Evolutionary conservation across 1,140 invertebrate species (phyloP), one percentile per base, ranked within the genome.

Genomic region (Dolichoris vasculosae): DNA sequence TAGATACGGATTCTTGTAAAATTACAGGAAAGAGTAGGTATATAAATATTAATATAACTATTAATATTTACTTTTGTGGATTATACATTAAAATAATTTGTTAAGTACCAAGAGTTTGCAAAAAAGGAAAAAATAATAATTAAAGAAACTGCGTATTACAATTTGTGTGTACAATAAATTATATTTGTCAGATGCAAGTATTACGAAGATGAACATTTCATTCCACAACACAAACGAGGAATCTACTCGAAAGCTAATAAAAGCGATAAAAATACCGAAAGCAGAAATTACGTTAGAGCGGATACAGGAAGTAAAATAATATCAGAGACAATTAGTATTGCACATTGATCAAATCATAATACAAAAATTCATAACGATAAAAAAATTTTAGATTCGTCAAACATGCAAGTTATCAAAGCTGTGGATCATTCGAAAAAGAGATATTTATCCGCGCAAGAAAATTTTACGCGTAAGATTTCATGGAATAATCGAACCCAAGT

Each of bases 221-320:
- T 94, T 48, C 86, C 92, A 6, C 89, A 90, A 46, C 93, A 94
- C 75, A 92, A 91, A 85, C 88, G 90, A 43, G 94, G 94, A 26
- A 93, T 94, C 55, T 94, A 94, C 71, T 91, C 91, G 0, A 79
- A 89, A 67, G 90, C 89, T 48, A 88, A 89, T 13, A 88, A 90
- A 48, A 88, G 90, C 87, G 91, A 92, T 2, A 87, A 64, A 69
- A 82, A 79, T 55, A n/a, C 51, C 40, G 23, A 63, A 11, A n/a
- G 59, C 7, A 59, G 2, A 46, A 32, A 69, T 23, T 64, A 75
- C 15, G 11, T 63, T 3, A 43, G 11, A 20, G 40, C 32, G 26
- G 38, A 64, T 35, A 26, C 2, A 8, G 6, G 20, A 20, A 64
- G 46, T 20, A 83, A 30, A 83, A 59, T 23, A 1, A 76, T 64